These are phyloP conservation scores for Chiroxiphia lanceolata DNA, from an alignment of 2,797 vertebrate genomes.

Conservation along the genomic window DNA sequence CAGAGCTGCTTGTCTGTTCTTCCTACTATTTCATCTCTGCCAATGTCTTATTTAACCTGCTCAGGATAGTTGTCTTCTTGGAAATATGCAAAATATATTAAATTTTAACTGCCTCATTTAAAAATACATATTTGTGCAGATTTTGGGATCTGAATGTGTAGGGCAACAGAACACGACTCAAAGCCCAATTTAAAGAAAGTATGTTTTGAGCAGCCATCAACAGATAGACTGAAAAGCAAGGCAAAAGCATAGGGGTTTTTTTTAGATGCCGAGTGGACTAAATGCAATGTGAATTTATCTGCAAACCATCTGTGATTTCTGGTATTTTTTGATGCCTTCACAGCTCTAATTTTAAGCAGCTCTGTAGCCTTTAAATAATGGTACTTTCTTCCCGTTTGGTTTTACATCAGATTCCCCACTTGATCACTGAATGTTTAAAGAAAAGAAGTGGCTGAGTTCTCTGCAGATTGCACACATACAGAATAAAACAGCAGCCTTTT, in stretches of 20 bases:
- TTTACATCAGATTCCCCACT: constrained; percentile 71
- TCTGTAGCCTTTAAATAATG: constrained; percentile 80
- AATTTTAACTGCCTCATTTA: constrained; percentile 61
- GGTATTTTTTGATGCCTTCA: constrained; percentile 75
- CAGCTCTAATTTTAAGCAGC: constrained; percentile 82
- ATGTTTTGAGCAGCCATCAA: constrained; percentile 72
- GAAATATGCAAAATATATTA: constrained; percentile 64
- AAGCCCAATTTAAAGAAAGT: constrained; percentile 74
- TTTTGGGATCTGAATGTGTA: constrained; percentile 62
- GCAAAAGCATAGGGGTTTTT: constrained; percentile 56
- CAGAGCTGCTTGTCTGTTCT: constrained; percentile 23
- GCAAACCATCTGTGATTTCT: constrained; percentile 80
- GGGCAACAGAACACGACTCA: constrained; percentile 73
- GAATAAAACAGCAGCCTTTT: constrained; percentile 74
- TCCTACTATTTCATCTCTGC: constrained; percentile 26
- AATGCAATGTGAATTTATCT: constrained; percentile 78
- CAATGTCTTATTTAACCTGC: constrained; percentile 70
- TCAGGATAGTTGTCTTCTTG: constrained; percentile 54
- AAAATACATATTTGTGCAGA: constrained; percentile 70
- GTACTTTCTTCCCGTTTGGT: constrained; percentile 71
- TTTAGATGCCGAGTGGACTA: constrained; percentile 77
- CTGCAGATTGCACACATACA: constrained; percentile 65
- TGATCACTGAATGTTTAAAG: constrained; percentile 64
- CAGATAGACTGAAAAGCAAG: constrained; percentile 73
- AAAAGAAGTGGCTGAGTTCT: constrained; percentile 65